Conservation (phyloP, 2,113 vertebrate species). For the Thunnus thynnus region DNA sequence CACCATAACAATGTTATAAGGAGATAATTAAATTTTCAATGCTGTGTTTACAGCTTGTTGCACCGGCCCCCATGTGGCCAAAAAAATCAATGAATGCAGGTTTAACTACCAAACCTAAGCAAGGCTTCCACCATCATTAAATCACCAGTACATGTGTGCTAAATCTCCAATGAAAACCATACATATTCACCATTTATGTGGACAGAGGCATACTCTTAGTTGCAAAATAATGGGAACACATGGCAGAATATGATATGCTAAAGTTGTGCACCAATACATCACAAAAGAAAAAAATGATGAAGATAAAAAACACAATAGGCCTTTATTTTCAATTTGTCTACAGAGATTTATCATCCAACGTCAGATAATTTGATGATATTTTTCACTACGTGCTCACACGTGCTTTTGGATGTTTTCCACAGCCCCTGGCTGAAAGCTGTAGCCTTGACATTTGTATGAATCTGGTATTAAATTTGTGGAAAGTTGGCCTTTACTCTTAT, state of each 20-base stretch:
- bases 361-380: background rate
- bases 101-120: background rate
- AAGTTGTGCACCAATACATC: background rate
- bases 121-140: background rate
- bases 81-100: background rate
- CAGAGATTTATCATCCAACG: constrained; percentile 17
- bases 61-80: background rate
- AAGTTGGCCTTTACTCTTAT: constrained; percentile 51
- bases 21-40: too few relatives aligned
- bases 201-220: background rate
- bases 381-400: background rate
- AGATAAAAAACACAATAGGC: background rate
- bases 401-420: constrained; percentile 36
- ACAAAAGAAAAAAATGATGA: too few relatives aligned
- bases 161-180: background rate
- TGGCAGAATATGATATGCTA: background rate
- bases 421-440: constrained; percentile 12
- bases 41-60: too few relatives aligned
- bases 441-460: constrained; percentile 51
- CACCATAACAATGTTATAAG: too few relatives aligned
- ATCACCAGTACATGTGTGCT: background rate
- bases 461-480: constrained; percentile 51
- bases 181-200: background rate
- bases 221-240: background rate
- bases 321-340: constrained; percentile 33